These are phyloP conservation scores for Carcina quercana DNA, from an alignment of 2,888 invertebrate species.

Conservation along the genomic window DNA sequence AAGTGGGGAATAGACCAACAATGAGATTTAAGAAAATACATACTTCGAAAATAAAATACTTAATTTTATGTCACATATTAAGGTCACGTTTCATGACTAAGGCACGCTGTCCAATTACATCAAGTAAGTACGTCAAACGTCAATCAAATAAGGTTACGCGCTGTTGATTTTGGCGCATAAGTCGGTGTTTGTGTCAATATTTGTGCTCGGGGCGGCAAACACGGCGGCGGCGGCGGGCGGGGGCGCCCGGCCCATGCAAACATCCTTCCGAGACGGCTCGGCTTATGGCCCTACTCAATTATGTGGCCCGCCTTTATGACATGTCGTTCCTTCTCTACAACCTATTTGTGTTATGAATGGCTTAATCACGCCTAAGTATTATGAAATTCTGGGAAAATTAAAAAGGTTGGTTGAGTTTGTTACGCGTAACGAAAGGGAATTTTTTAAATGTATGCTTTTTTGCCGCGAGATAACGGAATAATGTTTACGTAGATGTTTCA, in stretches of 20 bases:
- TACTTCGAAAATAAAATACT: background rate
- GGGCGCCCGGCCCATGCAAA: constrained; percentile 25
- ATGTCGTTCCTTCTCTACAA: constrained; percentile 4
- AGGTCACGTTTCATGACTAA: too few relatives aligned
- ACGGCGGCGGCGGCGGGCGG: constrained; percentile 23
- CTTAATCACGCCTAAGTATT: constrained; percentile 1
- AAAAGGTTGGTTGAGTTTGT: too few relatives aligned
- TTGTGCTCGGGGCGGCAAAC: constrained; percentile 35
- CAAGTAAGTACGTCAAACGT: background rate
- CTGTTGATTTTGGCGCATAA: constrained; percentile 16
- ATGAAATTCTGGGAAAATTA: too few relatives aligned
- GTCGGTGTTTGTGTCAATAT: constrained; percentile 51
- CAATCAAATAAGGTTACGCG: constrained; percentile 1
- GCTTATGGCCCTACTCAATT: constrained; percentile 41
- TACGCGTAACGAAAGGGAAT: too few relatives aligned
- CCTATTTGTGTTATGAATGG: constrained; percentile 8
- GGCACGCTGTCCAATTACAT: too few relatives aligned
- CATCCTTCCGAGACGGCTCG: constrained; percentile 29
- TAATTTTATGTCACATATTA: too few relatives aligned
- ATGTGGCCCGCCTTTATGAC: constrained; percentile 14
- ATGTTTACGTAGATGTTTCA: too few relatives aligned
- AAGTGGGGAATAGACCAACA: background rate
- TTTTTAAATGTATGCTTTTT: too few relatives aligned
- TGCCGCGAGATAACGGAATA: too few relatives aligned
- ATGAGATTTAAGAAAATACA: too few relatives aligned